Conservation (phyloP, 2,113 vertebrate species). For the Phasianus colchicus region DNA sequence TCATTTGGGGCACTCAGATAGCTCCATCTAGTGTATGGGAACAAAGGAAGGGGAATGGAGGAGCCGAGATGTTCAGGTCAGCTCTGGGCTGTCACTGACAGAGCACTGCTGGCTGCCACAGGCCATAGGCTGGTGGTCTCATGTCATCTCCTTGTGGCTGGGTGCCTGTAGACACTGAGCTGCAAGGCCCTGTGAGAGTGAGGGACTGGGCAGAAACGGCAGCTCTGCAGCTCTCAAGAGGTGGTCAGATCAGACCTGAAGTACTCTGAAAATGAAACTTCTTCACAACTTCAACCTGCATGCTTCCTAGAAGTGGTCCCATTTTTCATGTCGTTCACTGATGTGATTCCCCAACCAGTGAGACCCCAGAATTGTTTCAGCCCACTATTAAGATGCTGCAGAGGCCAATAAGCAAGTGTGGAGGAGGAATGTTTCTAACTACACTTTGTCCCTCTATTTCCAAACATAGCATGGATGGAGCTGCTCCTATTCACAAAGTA, state of each 20-base stretch:
- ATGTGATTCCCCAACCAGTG: background rate
- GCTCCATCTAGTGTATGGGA: background rate
- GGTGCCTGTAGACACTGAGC: background rate
- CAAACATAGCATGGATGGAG: slow-evolving; percentile 22
- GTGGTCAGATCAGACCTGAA: background rate
- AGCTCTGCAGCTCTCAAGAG: background rate
- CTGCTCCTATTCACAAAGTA: slow-evolving; percentile 6
- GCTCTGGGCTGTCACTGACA: background rate
- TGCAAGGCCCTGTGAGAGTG: background rate
- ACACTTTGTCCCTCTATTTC: background rate
- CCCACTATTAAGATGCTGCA: background rate
- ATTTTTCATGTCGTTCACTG: background rate
- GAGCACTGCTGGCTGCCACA: background rate
- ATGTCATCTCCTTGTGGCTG: slow-evolving; percentile 46
- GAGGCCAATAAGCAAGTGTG: slow-evolving; percentile 20
- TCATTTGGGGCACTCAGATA: background rate
- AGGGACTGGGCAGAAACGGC: background rate
- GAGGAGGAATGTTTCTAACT: slow-evolving; percentile 49
- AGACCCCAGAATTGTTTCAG: background rate
- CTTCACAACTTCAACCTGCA: background rate
- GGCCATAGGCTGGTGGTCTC: background rate
- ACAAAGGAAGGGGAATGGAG: background rate
- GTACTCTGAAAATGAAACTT: background rate
- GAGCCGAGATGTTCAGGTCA: background rate
- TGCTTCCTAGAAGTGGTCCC: background rate